These are phyloP conservation scores for Zoroaster sp. DNA, from an alignment of 53 echinoderm and acorn worm species.

Conservation along the genomic window DNA sequence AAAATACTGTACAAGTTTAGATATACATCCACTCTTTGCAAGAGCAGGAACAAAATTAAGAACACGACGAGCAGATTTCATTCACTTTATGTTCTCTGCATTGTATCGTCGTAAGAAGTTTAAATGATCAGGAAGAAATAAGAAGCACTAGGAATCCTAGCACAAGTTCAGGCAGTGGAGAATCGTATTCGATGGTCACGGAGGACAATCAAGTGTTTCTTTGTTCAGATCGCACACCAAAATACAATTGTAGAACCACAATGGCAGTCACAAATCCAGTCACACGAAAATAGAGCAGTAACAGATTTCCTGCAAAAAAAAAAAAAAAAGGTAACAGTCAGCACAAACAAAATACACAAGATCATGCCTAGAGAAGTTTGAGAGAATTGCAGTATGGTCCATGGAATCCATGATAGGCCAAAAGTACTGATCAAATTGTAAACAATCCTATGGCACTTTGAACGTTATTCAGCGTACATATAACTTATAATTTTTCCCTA, in stretches of 20 bases:
- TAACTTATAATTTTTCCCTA: too few relatives aligned
- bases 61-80: not conserved
- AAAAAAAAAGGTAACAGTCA: not conserved
- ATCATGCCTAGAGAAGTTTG: too few relatives aligned
- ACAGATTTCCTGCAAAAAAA: conserved; percentile 12
- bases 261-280: not conserved
- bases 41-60: not conserved
- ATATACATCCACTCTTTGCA: conserved; percentile 12
- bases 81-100: conserved; percentile 8
- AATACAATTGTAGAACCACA: not conserved
- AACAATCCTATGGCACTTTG: too few relatives aligned
- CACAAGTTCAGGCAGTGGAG: conserved; percentile 29
- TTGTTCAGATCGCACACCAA: not conserved
- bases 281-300: not conserved
- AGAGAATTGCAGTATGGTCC: too few relatives aligned
- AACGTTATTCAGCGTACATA: too few relatives aligned
- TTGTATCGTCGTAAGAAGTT: conserved; percentile 3
- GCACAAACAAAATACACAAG: too few relatives aligned
- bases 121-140: not conserved
- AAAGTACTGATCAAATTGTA: too few relatives aligned
- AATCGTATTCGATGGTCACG: not conserved
- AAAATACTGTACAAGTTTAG: conserved; percentile 15
- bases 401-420: too few relatives aligned
- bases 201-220: not conserved
- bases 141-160: not conserved